These are phyloP conservation scores for Zoroaster sp. DNA, from an alignment of 53 echinoderm and acorn worm genomes.

Conservation along the genomic window DNA sequence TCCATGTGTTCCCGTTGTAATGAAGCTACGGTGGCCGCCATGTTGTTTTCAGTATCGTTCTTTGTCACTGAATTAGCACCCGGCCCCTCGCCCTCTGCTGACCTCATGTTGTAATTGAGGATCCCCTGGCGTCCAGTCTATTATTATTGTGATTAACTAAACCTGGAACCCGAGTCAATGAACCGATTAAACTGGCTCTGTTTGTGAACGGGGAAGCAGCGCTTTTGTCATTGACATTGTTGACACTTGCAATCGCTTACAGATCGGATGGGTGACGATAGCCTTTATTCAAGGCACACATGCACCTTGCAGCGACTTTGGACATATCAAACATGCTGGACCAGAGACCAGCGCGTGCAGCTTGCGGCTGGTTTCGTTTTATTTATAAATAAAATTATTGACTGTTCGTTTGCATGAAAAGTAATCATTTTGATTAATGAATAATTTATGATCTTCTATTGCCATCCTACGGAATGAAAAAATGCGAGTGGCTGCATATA, in stretches of 20 bases:
- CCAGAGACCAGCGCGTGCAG: too few species aligned
- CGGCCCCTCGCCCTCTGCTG: background rate
- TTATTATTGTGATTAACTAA: too few species aligned
- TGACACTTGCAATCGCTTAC: background rate
- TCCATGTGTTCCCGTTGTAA: constrained; percentile 43
- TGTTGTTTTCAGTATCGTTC: constrained; percentile 16
- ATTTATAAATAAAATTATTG: too few species aligned
- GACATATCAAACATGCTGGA: too few species aligned
- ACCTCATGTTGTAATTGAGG: background rate
- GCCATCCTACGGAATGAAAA: too few species aligned
- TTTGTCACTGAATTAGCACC: background rate
- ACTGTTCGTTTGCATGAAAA: too few species aligned
- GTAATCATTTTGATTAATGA: too few species aligned
- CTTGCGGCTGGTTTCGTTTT: too few species aligned
- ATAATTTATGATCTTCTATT: too few species aligned
- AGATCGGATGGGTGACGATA: background rate
- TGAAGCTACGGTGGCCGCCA: constrained; percentile 41
- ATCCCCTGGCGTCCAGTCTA: background rate
- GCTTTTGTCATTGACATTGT: background rate
- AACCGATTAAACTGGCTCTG: background rate
- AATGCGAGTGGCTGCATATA: too few species aligned
- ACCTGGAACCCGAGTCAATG: background rate
- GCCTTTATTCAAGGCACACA: background rate
- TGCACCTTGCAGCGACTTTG: too few species aligned
- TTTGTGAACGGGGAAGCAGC: background rate